phyloP scores from a whole-genome alignment of 2,113 vertebrate genomes.

The Pungitius pungitius region DNA sequence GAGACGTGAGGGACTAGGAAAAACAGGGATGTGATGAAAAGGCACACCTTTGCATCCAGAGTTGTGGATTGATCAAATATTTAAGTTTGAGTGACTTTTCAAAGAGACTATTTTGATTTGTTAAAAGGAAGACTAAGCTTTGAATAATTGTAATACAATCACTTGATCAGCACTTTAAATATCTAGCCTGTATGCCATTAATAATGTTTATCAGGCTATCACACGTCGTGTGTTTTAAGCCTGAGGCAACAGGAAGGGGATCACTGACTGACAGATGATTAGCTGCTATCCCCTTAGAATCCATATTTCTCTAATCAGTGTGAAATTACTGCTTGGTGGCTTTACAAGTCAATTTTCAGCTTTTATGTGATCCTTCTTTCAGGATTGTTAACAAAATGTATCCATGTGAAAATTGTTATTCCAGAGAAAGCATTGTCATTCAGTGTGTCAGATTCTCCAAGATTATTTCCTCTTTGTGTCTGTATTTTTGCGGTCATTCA shows the following conservation, averaged over 20 bases:
- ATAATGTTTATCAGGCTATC: constrained; percentile 17
- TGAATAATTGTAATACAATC: background rate
- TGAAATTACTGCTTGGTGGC: background rate
- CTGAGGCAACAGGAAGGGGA: constrained; percentile 20
- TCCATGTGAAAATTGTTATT: constrained; percentile 28
- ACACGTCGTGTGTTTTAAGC: constrained; percentile 18
- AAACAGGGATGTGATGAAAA: constrained; percentile 1
- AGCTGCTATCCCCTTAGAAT: constrained; percentile 11
- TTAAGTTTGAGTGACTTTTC: constrained; percentile 1
- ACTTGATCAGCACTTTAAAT: background rate
- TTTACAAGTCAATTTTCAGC: constrained; percentile 17
- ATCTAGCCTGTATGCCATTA: background rate
- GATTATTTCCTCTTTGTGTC: constrained; percentile 35
- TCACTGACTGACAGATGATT: constrained; percentile 32
- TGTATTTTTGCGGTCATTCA: constrained; percentile 54
- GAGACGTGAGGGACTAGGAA: background rate
- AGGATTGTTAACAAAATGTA: constrained; percentile 34
- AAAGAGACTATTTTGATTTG: background rate
- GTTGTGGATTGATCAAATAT: background rate
- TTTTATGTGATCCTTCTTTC: constrained; percentile 17
- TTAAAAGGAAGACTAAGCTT: background rate
- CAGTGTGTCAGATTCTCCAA: constrained; percentile 7
- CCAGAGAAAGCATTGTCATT: constrained; percentile 17
- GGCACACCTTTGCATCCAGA: constrained; percentile 17
- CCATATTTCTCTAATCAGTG: constrained; percentile 25